A percentile compares a stretch with the other conserved stretches of the same genome.
phyloP scores from a whole-genome alignment of 1,140 invertebrate species.

The Pachypeltis micranthus region DNA sequence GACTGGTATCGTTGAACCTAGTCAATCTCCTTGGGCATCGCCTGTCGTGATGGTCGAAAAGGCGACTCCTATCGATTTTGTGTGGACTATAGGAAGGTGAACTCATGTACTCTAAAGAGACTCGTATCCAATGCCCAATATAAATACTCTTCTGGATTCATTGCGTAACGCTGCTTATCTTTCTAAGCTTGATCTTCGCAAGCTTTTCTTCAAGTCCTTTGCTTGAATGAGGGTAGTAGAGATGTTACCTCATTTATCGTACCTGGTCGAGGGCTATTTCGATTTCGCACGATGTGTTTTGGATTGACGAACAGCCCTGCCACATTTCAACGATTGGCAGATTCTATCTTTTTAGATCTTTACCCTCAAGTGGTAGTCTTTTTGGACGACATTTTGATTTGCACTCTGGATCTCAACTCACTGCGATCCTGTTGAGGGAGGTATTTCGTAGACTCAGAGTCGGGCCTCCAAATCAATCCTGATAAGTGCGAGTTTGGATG shows the following conservation, averaged over 20 bases:
- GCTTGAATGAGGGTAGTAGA: constrained; percentile 13
- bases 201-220: constrained; percentile 33
- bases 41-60: constrained; percentile 29
- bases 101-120: constrained; percentile 14
- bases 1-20: constrained; percentile 27
- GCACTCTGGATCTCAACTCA: not conserved
- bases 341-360: constrained; percentile 2
- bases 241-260: too few relatives aligned
- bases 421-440: not conserved
- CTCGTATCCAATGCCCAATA: constrained; percentile 27
- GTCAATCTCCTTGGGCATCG: constrained; percentile 28
- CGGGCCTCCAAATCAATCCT: not conserved
- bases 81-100: constrained; percentile 24
- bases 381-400: too few relatives aligned
- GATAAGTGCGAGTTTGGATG: too few relatives aligned
- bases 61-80: constrained; percentile 26
- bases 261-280: constrained; percentile 21
- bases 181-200: constrained; percentile 30
- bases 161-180: constrained; percentile 29
- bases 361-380: too few relatives aligned
- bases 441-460: not conserved
- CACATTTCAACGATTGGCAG: constrained; percentile 15
- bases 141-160: constrained; percentile 29
- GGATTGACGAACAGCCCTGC: too few relatives aligned
- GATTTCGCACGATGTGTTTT: too few relatives aligned